These are phyloP conservation scores for Leptinotarsa tumamoca DNA, from an alignment of 2,888 invertebrate species.

Conservation along the genomic window DNA sequence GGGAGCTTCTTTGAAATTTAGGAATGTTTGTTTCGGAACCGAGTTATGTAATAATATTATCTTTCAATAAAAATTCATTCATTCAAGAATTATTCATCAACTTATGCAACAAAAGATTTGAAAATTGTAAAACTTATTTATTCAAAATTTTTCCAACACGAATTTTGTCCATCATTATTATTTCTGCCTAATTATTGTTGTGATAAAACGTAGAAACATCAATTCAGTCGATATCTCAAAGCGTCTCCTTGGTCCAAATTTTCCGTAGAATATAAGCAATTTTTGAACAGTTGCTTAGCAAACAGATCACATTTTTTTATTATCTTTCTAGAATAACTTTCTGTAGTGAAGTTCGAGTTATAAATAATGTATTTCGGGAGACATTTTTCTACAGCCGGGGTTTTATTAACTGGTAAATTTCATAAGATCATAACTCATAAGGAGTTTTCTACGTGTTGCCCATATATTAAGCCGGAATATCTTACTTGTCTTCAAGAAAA, in stretches of 20 bases:
- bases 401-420: constrained; percentile 56
- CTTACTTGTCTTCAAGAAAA: constrained; percentile 57
- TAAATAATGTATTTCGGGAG: constrained; percentile 30
- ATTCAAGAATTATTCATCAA: too few relatives aligned
- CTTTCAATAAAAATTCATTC: too few relatives aligned
- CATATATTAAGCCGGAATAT: constrained; percentile 55
- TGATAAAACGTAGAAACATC: not conserved
- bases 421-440: constrained; percentile 55
- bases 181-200: too few relatives aligned
- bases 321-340: constrained; percentile 14
- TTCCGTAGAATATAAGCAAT: not conserved
- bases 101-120: too few relatives aligned
- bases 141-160: too few relatives aligned
- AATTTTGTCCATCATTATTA: too few relatives aligned
- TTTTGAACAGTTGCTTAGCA: constrained; percentile 7
- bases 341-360: constrained; percentile 15
- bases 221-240: not conserved
- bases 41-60: too few relatives aligned
- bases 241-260: not conserved
- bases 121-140: too few relatives aligned
- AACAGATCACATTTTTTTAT: constrained; percentile 22
- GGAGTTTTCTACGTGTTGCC: constrained; percentile 53
- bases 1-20: too few relatives aligned
- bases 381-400: constrained; percentile 31
- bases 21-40: too few relatives aligned